A percentile compares a stretch with the other conserved stretches of the same genome.
These are phyloP conservation scores for Coenonympha glycerion DNA, from an alignment of 2,888 invertebrate species.

Conservation along the genomic window DNA sequence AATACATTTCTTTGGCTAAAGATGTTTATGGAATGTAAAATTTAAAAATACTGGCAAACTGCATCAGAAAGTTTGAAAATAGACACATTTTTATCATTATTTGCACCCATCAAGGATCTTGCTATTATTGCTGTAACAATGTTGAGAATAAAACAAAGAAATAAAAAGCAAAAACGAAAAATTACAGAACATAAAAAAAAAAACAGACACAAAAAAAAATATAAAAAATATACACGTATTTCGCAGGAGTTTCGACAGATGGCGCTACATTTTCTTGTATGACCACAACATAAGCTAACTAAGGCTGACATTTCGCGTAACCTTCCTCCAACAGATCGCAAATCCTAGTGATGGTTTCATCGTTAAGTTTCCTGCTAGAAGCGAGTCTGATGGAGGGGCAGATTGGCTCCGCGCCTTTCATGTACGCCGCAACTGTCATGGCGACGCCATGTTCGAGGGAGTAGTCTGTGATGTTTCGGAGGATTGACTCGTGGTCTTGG, in stretches of 20 bases:
- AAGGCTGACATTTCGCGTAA: slow-evolving; percentile 38
- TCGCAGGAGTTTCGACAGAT: no score
- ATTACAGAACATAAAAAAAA: no score
- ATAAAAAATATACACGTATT: no score
- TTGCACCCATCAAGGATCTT: no score
- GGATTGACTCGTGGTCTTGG: slow-evolving; percentile 66
- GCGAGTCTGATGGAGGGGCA: slow-evolving; percentile 84
- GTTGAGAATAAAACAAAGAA: no score
- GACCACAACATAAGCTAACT: neutral
- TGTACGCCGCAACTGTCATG: slow-evolving; percentile 80
- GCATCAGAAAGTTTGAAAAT: no score
- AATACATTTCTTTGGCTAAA: slow-evolving; percentile 32
- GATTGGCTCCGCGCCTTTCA: slow-evolving; percentile 79
- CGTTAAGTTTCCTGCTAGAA: slow-evolving; percentile 78
- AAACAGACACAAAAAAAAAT: no score
- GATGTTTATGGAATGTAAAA: slow-evolving; percentile 6
- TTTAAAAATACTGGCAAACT: neutral
- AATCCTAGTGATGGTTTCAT: slow-evolving; percentile 75
- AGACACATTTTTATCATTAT: no score
- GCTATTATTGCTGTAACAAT: no score
- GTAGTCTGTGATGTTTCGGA: slow-evolving; percentile 79
- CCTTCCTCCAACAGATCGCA: slow-evolving; percentile 59
- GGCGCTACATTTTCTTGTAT: no score
- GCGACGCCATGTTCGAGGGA: slow-evolving; percentile 82
- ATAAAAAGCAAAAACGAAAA: no score